Evolutionary conservation across 2,113 vertebrate species (phyloP).

Genomic region (Proterorhinus semilunaris): DNA sequence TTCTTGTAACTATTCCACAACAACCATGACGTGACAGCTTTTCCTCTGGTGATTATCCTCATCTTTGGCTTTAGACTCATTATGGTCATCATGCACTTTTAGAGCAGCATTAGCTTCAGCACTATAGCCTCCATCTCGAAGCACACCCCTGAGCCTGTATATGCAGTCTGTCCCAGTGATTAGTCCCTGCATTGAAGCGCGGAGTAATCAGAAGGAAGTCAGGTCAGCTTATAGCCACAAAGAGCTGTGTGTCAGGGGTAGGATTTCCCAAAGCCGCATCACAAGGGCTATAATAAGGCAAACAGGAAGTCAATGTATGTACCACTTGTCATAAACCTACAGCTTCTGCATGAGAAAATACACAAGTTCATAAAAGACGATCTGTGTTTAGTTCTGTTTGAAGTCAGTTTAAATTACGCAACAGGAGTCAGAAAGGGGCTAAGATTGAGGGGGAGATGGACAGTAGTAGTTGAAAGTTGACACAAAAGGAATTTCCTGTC

Average conservation of each 20-base stretch:
- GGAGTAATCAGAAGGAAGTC: slow-evolving; percentile 44
- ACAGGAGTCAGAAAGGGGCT: neutral
- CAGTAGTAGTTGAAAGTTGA: slow-evolving; percentile 41
- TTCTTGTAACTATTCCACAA: neutral
- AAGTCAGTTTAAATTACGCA: slow-evolving; percentile 6
- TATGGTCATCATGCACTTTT: neutral
- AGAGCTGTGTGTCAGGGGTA: slow-evolving; percentile 34
- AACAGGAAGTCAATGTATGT: neutral
- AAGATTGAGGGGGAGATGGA: slow-evolving; percentile 4
- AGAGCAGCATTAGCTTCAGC: neutral
- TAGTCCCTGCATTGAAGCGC: slow-evolving; percentile 50
- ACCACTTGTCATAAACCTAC: slow-evolving; percentile 10
- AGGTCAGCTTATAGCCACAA: slow-evolving; percentile 32
- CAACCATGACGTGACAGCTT: neutral
- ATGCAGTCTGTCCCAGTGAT: slow-evolving; percentile 20
- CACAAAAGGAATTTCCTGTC: slow-evolving; percentile 77
- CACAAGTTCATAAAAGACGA: neutral
- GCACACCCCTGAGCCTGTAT: slow-evolving; percentile 22
- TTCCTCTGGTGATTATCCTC: slow-evolving; percentile 2
- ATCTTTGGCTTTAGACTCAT: slow-evolving; percentile 8
- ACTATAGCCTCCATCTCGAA: neutral
- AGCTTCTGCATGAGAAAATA: slow-evolving; percentile 6
- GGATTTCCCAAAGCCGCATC: slow-evolving; percentile 31
- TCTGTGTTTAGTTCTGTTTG: neutral
- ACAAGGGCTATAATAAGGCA: slow-evolving; percentile 14